Evolutionary conservation across 2,888 invertebrate genomes (phyloP).

Genomic region (Dexiosoma caninum): DNA sequence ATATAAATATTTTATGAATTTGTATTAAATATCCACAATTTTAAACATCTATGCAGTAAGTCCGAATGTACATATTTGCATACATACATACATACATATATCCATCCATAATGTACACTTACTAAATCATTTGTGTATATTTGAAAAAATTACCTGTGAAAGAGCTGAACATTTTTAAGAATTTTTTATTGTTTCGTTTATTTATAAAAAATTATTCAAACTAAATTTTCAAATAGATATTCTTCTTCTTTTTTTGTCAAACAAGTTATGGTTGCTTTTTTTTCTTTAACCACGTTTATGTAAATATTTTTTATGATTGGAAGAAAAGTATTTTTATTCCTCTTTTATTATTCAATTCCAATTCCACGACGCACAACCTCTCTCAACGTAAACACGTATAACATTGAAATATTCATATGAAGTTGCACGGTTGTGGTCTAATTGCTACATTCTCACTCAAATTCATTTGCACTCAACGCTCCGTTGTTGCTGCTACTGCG

Average conservation of each 20-base stretch:
- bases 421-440: conserved; percentile 37
- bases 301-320: conserved; percentile 13
- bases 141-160: conserved; percentile 74
- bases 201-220: neutral
- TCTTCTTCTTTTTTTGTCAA: conserved; percentile 14
- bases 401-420: conserved; percentile 53
- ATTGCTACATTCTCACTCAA: conserved; percentile 10
- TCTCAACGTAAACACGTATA: conserved; percentile 72
- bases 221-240: conserved; percentile 31
- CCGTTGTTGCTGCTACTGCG: neutral
- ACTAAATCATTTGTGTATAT: neutral
- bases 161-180: conserved; percentile 75
- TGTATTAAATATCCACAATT: neutral
- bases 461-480: neutral
- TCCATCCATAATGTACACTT: no score
- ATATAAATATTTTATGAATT: conserved; percentile 8
- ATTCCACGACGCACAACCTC: conserved; percentile 67
- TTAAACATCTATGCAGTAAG: neutral
- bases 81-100: no score
- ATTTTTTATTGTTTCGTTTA: conserved; percentile 39
- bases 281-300: conserved; percentile 11
- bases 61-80: no score
- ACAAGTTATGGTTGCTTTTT: conserved; percentile 18
- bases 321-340: conserved; percentile 10
- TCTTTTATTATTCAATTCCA: conserved; percentile 8